Conservation (phyloP, 2,888 invertebrate species). For the Lithophane ornitopus region DNA sequence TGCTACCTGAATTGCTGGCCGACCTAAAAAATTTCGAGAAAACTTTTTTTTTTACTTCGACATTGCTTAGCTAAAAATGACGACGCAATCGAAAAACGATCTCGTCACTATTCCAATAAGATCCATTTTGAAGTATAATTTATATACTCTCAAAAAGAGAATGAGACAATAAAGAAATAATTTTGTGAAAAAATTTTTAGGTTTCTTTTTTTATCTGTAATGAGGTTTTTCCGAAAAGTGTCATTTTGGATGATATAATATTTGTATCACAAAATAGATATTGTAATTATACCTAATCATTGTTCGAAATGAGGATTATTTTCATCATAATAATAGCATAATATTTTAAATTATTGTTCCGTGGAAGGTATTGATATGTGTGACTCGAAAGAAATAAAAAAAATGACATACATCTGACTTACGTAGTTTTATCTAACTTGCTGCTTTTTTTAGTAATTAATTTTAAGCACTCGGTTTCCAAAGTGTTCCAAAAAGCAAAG, state of each 20-base stretch:
- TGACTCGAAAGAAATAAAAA: background rate
- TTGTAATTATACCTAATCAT: slow-evolving; percentile 15
- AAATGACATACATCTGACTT: background rate
- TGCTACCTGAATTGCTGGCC: background rate
- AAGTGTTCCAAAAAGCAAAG: background rate
- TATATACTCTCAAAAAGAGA: background rate
- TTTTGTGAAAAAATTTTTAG: too few species aligned
- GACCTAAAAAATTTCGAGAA: rapidly evolving
- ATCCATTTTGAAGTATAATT: background rate
- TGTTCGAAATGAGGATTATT: slow-evolving; percentile 33
- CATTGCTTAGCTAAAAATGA: background rate
- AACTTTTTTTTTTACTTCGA: background rate
- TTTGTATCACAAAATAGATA: slow-evolving; percentile 20
- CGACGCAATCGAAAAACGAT: background rate
- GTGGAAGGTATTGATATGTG: too few species aligned
- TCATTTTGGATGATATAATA: slow-evolving; percentile 5
- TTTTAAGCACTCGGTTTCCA: background rate
- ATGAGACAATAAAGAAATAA: rapidly evolving
- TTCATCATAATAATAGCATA: too few species aligned
- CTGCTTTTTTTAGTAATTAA: too few species aligned
- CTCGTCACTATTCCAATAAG: background rate
- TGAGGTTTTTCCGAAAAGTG: background rate
- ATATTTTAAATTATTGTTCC: too few species aligned
- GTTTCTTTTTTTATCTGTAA: too few species aligned
- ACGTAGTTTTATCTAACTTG: too few species aligned